Evolutionary conservation across 37 sponge, comb jelly and placozoan species (phyloP).

Genomic region (Dysidea cf. avara): DNA sequence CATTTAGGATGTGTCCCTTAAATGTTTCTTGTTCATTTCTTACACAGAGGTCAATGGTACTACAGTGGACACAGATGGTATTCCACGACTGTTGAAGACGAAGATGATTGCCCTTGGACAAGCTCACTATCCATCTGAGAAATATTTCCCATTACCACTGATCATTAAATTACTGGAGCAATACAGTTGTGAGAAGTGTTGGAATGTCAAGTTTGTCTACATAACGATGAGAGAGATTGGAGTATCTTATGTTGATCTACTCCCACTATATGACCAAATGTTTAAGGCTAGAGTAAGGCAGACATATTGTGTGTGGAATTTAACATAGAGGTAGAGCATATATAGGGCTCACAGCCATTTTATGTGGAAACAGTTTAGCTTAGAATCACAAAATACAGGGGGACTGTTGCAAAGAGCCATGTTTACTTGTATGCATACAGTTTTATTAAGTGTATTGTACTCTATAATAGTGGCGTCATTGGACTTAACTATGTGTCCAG

Average conservation of each 20-base stretch:
- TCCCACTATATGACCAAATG: constrained; percentile 64
- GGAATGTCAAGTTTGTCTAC: constrained; percentile 46
- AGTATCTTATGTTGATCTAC: constrained; percentile 46
- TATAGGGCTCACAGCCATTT: too few relatives aligned
- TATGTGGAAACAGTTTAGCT: too few relatives aligned
- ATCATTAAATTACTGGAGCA: constrained; percentile 67
- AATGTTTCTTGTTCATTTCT: not conserved
- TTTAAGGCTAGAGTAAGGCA: constrained; percentile 68
- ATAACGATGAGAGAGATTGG: constrained; percentile 55
- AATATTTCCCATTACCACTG: constrained; percentile 75
- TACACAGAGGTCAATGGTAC: constrained; percentile 10
- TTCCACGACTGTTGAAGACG: constrained; percentile 25
- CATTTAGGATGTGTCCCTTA: too few relatives aligned
- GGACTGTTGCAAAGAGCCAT: too few relatives aligned
- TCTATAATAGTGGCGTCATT: too few relatives aligned
- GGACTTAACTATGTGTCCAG: too few relatives aligned
- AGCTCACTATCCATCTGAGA: constrained; percentile 62
- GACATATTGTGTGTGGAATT: not conserved
- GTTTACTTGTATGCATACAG: too few relatives aligned
- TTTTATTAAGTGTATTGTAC: too few relatives aligned
- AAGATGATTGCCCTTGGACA: constrained; percentile 65
- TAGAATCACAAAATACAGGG: too few relatives aligned
- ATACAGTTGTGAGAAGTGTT: constrained; percentile 49
- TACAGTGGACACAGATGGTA: not conserved
- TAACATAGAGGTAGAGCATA: not conserved